phyloP scores from a whole-genome alignment of 2,888 invertebrate genomes.

The Drosophila vallismaia region DNA sequence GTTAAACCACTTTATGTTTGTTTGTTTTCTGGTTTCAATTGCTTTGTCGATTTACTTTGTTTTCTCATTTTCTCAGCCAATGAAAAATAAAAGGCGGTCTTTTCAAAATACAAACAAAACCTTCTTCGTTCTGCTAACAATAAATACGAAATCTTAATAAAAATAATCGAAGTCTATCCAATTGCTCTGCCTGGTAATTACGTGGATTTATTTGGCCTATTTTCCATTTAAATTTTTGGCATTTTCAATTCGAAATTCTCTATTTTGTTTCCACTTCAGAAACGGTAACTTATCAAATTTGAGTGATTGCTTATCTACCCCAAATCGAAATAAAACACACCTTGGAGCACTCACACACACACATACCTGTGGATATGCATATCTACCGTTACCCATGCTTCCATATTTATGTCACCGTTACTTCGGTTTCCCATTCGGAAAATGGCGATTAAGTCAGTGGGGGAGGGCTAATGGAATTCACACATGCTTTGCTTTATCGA shows the following conservation, averaged over 20 bases:
- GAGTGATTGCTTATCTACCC: slow-evolving; percentile 43
- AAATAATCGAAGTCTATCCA: too few relatives aligned
- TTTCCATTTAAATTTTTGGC: slow-evolving; percentile 1
- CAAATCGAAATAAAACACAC: slow-evolving; percentile 29
- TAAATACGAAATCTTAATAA: neutral
- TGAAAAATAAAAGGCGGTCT: slow-evolving; percentile 30
- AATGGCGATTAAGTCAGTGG: slow-evolving; percentile 3
- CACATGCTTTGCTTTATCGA: slow-evolving; percentile 35
- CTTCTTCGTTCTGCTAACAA: neutral
- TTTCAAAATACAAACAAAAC: neutral
- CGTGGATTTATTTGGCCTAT: neutral
- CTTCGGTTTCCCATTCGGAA: slow-evolving; percentile 27
- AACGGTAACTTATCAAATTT: slow-evolving; percentile 21
- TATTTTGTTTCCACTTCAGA: neutral
- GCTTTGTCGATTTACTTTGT: slow-evolving; percentile 31
- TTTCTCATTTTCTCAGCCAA: slow-evolving; percentile 39
- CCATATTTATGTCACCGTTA: slow-evolving; percentile 32
- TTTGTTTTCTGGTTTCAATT: slow-evolving; percentile 14
- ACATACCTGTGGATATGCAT: slow-evolving; percentile 11
- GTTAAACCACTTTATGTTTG: slow-evolving; percentile 18
- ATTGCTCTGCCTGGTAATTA: neutral
- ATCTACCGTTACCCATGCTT: slow-evolving; percentile 21
- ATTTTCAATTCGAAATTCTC: neutral
- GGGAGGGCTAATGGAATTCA: slow-evolving; percentile 32
- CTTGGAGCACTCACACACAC: slow-evolving; percentile 7